Conservation (phyloP, 2,113 vertebrate species). For the Barbus barbus region DNA sequence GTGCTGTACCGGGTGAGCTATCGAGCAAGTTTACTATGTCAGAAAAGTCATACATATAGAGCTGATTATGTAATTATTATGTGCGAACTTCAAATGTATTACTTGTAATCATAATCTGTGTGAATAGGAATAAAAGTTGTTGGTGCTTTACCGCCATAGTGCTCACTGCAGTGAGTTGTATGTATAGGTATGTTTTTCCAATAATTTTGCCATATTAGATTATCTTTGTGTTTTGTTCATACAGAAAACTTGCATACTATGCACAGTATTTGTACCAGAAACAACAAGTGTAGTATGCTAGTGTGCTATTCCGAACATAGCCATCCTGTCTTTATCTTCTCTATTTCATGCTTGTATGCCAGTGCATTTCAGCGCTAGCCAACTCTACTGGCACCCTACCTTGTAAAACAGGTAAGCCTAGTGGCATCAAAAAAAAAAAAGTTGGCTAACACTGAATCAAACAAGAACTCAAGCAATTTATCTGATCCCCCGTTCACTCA, state of each 20-base stretch:
- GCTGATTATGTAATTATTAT: not conserved
- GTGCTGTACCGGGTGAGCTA: not conserved
- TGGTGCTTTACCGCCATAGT: not conserved
- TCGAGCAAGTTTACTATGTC: not conserved
- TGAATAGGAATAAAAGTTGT: not conserved
- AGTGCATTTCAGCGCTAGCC: conserved; percentile 29
- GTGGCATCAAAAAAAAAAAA: conserved; percentile 18
- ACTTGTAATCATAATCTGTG: not conserved
- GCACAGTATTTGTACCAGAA: not conserved
- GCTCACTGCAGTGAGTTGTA: no score
- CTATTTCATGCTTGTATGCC: not conserved
- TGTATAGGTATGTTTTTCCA: not conserved
- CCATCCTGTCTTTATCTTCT: not conserved
- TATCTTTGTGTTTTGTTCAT: not conserved
- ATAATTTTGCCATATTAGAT: not conserved
- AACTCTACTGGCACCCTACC: conserved; percentile 17
- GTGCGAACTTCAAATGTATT: not conserved
- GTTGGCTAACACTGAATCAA: conserved; percentile 34
- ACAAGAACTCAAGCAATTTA: conserved; percentile 8
- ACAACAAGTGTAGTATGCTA: not conserved
- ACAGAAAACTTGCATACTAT: not conserved
- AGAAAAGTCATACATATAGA: not conserved
- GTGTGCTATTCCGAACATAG: conserved; percentile 9
- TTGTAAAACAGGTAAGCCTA: conserved; percentile 9
- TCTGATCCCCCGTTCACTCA: conserved; percentile 36